Percentiles rank a stretch among this genome's conserved stretches.
Conservation (phyloP, 2,888 invertebrate species). For the Dascillus cervinus region DNA sequence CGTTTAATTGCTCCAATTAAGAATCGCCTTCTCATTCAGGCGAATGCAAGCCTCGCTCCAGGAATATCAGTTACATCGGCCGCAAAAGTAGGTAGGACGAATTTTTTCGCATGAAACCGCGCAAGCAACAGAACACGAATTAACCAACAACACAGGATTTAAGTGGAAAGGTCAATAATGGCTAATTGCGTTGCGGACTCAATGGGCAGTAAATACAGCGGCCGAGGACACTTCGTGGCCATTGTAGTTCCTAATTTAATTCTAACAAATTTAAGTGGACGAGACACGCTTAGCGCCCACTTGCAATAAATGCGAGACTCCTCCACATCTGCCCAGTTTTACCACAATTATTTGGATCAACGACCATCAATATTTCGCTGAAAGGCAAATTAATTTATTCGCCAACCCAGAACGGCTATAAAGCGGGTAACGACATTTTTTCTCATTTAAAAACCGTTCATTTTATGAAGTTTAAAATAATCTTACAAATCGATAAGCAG, state of each 20-base stretch:
- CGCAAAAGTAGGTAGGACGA: too few species aligned
- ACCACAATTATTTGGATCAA: slow-evolving; percentile 10
- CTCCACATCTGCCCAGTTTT: slow-evolving; percentile 12
- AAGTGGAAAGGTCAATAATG: slow-evolving; percentile 19
- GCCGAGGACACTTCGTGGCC: slow-evolving; percentile 21
- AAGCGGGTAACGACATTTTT: too few species aligned
- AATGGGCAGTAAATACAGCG: slow-evolving; percentile 23
- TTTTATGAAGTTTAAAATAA: too few species aligned
- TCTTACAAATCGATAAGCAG: too few species aligned
- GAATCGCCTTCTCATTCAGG: slow-evolving; percentile 9
- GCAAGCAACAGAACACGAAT: too few species aligned
- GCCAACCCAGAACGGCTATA: too few species aligned
- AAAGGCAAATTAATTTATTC: too few species aligned
- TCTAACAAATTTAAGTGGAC: slow-evolving; percentile 15
- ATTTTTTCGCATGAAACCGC: too few species aligned
- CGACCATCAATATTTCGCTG: slow-evolving; percentile 6
- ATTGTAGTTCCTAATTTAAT: slow-evolving; percentile 23
- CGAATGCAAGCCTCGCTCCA: slow-evolving; percentile 6
- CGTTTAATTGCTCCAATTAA: slow-evolving; percentile 12
- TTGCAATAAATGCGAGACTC: slow-evolving; percentile 5
- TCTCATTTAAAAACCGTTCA: too few species aligned
- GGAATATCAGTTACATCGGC: slow-evolving; percentile 14
- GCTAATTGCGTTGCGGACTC: slow-evolving; percentile 21
- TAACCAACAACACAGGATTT: too few species aligned
- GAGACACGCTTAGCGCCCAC: slow-evolving; percentile 20